These are phyloP conservation scores for Pogonomyrmex californicus DNA, from an alignment of 1,140 invertebrate genomes.

Conservation along the genomic window DNA sequence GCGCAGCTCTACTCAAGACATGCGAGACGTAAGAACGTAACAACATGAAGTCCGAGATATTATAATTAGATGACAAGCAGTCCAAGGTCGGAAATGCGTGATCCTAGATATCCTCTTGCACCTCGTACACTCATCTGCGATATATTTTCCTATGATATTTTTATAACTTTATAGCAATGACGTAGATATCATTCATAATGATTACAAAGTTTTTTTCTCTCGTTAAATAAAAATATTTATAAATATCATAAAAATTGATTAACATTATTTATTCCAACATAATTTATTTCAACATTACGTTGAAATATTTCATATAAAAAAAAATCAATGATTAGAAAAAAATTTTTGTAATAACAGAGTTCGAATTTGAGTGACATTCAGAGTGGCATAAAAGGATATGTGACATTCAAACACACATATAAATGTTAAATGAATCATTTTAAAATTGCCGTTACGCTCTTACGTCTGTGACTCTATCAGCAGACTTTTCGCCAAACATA, in stretches of 20 bases:
- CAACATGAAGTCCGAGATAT: constrained; percentile 28
- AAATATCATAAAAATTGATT: not conserved
- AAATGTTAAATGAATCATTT: not conserved
- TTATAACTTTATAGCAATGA: constrained; percentile 16
- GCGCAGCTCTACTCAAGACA: constrained; percentile 21
- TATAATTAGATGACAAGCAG: constrained; percentile 36
- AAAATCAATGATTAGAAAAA: not conserved
- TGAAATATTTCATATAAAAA: not conserved
- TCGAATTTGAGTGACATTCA: not conserved
- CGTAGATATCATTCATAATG: not conserved
- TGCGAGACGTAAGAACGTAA: constrained; percentile 38
- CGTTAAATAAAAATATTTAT: not conserved
- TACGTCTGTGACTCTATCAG: constrained; percentile 8
- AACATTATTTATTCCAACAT: not conserved
- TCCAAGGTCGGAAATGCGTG: not conserved
- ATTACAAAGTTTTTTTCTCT: not conserved
- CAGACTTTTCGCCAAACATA: constrained; percentile 55
- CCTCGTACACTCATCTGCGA: not conserved
- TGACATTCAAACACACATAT: not conserved
- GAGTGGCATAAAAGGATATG: not conserved
- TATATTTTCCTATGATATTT: not conserved
- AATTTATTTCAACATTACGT: not conserved
- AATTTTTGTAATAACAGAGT: not conserved
- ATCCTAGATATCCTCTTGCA: constrained; percentile 8
- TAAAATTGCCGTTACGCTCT: constrained; percentile 18